Percentiles rank a stretch among this genome's conserved stretches.
Evolutionary conservation across 2,888 invertebrate species (phyloP).

Genomic region (Chaetogeoica ovagalla): DNA sequence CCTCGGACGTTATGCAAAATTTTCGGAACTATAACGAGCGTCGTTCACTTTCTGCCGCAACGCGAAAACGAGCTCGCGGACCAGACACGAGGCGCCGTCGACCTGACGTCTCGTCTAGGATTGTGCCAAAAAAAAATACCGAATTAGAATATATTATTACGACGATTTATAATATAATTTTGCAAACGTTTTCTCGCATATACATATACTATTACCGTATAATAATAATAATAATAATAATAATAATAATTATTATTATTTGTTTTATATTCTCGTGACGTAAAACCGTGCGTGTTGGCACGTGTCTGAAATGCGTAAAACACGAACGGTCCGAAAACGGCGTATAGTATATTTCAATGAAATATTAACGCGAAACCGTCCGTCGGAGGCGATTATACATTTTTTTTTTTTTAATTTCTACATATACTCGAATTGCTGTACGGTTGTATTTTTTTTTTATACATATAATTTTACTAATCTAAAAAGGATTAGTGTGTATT

Average conservation of each 20-base stretch:
- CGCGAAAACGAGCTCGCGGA: no score
- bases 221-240: no score
- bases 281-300: no score
- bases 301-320: background rate
- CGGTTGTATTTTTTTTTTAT: no score
- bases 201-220: background rate
- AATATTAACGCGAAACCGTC: background rate
- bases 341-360: background rate
- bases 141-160: constrained; percentile 41
- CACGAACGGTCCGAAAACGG: background rate
- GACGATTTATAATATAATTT: background rate
- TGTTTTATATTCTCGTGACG: no score
- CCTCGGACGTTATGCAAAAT: background rate
- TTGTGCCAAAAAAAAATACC: constrained; percentile 38
- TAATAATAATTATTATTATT: no score
- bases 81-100: background rate
- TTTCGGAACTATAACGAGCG: background rate
- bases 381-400: background rate
- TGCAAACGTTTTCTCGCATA: background rate
- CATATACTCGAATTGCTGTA: no score
- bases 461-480: no score
- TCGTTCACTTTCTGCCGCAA: no score
- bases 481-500: no score
- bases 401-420: no score
- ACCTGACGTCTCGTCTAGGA: background rate